Conservation (phyloP, 2,113 vertebrate species). For the Triplophysa tibetana region DNA sequence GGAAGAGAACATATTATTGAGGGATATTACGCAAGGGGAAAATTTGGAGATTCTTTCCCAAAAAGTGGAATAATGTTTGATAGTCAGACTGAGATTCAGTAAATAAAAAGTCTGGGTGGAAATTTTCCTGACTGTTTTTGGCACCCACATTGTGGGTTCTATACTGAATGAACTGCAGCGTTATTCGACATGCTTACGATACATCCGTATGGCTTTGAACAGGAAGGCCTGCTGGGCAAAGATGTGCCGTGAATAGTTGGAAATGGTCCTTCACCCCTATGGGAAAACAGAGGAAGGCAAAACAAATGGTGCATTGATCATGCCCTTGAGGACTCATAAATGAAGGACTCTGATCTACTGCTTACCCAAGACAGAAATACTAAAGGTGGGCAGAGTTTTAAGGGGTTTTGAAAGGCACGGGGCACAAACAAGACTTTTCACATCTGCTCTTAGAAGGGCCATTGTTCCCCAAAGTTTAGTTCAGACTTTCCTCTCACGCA, state of each 20-base stretch:
- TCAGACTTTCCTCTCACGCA: no score
- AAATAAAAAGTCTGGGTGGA: conserved; percentile 43
- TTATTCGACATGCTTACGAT: conserved; percentile 43
- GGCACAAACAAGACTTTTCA: no score
- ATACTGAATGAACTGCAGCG: conserved; percentile 43
- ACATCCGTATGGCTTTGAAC: conserved; percentile 31
- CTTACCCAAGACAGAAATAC: not conserved
- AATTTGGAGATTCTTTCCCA: conserved; percentile 44
- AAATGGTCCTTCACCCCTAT: conserved; percentile 40
- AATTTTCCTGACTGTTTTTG: conserved; percentile 30
- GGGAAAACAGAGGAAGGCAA: conserved; percentile 31
- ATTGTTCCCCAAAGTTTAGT: no score
- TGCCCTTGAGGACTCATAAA: not conserved
- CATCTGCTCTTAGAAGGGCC: no score
- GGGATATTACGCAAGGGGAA: conserved; percentile 47
- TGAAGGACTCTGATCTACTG: not conserved
- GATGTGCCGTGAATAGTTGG: conserved; percentile 19
- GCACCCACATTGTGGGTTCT: conserved; percentile 15
- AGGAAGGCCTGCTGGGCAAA: conserved; percentile 42
- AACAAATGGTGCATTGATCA: conserved; percentile 6
- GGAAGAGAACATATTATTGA: conserved; percentile 42
- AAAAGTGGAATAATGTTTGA: conserved; percentile 45
- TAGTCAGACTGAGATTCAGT: conserved; percentile 41
- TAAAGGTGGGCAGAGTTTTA: not conserved
- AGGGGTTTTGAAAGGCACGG: no score